phyloP scores from a whole-genome alignment of 2,797 vertebrate genomes.

The Alfaro cultratus region DNA sequence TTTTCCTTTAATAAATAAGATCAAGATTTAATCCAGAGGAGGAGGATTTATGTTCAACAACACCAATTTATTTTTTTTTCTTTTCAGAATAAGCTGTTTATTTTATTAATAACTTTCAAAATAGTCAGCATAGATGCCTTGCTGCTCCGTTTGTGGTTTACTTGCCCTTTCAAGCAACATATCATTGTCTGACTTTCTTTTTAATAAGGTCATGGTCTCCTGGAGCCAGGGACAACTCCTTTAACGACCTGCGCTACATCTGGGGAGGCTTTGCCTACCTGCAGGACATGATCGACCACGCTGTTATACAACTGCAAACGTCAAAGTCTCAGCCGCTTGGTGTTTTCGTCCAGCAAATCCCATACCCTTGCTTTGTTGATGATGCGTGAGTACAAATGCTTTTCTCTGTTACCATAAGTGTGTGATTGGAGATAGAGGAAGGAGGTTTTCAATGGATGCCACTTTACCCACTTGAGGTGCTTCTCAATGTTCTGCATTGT shows the following conservation, averaged over 20 bases:
- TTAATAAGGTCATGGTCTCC: constrained; percentile 92
- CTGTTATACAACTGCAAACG: constrained; percentile 85
- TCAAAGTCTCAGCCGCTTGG: constrained; percentile 85
- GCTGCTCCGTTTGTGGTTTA: constrained; percentile 29
- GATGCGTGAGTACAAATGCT: constrained; percentile 86
- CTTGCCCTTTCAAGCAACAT: constrained; percentile 49
- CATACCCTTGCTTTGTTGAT: constrained; percentile 94
- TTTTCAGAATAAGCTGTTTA: not conserved
- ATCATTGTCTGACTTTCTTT: constrained; percentile 65
- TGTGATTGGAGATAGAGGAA: constrained; percentile 42
- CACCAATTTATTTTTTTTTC: not conserved
- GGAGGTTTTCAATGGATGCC: constrained; percentile 34
- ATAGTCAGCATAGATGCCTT: constrained; percentile 31
- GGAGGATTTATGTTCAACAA: not conserved
- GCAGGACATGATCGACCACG: constrained; percentile 94
- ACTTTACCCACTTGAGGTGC: constrained; percentile 34
- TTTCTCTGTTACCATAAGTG: constrained; percentile 16
- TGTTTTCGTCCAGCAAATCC: constrained; percentile 95
- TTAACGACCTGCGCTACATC: constrained; percentile 92
- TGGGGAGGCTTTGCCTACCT: constrained; percentile 96
- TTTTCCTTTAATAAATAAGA: not conserved
- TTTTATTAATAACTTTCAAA: constrained; percentile 18
- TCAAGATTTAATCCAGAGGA: not conserved
- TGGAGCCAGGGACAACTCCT: constrained; percentile 89
- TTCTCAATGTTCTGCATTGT: constrained; percentile 32